Base-by-base conservation (phyloP, 2,113 vertebrate species). In the Sceloporus tristichus region DNA sequence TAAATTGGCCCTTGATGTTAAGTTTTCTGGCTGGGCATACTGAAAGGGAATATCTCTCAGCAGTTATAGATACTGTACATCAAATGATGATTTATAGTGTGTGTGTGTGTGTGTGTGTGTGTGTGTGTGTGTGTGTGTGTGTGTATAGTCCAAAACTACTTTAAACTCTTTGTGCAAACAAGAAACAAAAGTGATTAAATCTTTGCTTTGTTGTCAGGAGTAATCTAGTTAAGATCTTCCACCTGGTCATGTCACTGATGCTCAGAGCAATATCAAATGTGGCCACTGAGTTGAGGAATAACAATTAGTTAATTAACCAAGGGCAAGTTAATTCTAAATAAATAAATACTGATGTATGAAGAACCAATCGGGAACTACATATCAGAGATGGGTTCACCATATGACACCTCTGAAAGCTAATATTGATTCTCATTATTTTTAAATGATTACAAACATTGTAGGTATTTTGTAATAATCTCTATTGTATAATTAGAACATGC, bases 351-450 rank as follows among this genome's bases (percentile, higher is more conserved):
- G 95, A 95, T 94, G 89, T 90, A 54, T 86, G 89, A 94, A 92
- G 92, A 95, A 91, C 87, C 94, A 95, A 85, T 92, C 89, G 92
- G 91, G 89, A 93, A 95, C 95, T 92, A 87, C 95, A 94, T 94
- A 95, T 94, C 91, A 95, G 85, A 91, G 96, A 95, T 90, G 81
- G 96, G 93, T 95, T 97, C 94, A 92, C 96, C 97, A 96, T 98
- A 97, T 97, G 97, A 96, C 96, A 93, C 84, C 86, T 96, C 96
- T 97, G 95, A 94, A 97, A 96, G 93, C 94, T 94, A 94, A 96
- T 96, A 97, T 97, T 96, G 96, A 97, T 96, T 97, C 96, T 97
- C 96, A 96, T 98, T 97, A 97, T 96, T 96, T 83, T 95, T 94
- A 94, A 96, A 95, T 2, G 81, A 96, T 97, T 96, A 94, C 94